Evolutionary conservation across 2,113 vertebrate species (phyloP), one percentile per base, ranked within the genome.

Genomic region (Smithornis capensis): DNA sequence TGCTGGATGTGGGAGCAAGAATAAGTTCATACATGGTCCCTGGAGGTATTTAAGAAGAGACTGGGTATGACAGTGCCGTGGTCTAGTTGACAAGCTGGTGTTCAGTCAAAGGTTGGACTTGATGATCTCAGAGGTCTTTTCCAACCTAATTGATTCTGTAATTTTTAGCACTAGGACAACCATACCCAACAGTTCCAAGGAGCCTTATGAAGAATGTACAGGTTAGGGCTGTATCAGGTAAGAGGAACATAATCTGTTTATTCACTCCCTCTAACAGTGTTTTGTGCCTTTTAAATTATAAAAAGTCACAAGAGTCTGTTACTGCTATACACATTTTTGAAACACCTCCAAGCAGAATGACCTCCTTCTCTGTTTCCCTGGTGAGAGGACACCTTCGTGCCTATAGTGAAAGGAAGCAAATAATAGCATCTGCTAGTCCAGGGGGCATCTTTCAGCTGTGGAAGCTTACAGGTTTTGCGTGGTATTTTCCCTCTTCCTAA

Each of bases 401-500:
- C 76, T 92, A 47, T 45, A 69, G 45, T 50, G 82, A 95, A 86
- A 87, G 52, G 57, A 93, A 96, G 81, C 55, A 94, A 87, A 87
- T 70, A 86, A 67, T 75, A 96, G 65, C 85, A 90, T 92, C 74
- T 91, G 82, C 90, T 80, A 88, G 68, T 62, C 84, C 55, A 90
- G 89, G 35, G 62, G 80, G 65, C 65, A 73, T 92, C 52, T 90
- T 87, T 67, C 56, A 80, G 75, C 60, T 56, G n/a, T 53, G 31
- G 57, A 92, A 75, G 45, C 83, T 73, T 81, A 78, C 19, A 81
- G 85, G 64, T 89, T 90, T 90, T 92, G 91, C 76, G 77, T 93
- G 93, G 70, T 96, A 83, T 97, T 95, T 97, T 96, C 68, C 38
- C 71, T 95, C 93, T 86, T 95, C 86, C 78, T 94, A 88, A 96